Conservation (phyloP, 2,113 vertebrate genomes). For the Dasyprocta punctata region DNA sequence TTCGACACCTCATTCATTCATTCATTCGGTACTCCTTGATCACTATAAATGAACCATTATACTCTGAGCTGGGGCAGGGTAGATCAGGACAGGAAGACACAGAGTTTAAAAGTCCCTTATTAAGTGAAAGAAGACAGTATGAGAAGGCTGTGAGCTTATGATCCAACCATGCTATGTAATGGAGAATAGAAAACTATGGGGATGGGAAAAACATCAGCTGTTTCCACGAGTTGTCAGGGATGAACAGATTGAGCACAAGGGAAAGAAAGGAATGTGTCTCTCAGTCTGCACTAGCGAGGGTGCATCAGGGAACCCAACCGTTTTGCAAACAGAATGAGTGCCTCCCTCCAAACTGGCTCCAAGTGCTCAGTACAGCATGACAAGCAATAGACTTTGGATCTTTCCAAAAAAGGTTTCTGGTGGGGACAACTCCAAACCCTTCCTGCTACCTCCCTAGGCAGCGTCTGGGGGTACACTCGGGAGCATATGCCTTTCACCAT, state of each 20-base stretch:
- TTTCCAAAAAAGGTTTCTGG: background rate
- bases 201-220: background rate
- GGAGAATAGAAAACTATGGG: background rate
- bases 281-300: background rate
- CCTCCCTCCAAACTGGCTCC: background rate
- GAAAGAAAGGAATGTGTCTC: background rate
- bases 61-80: background rate
- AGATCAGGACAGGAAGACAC: background rate
- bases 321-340: background rate
- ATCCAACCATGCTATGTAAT: background rate
- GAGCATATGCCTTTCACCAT: background rate
- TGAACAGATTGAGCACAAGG: background rate
- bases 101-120: background rate
- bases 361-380: rapidly evolving
- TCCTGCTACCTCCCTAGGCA: background rate
- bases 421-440: background rate
- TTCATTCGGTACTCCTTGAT: background rate
- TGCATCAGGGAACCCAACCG: background rate
- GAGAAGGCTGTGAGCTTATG: background rate
- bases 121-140: background rate
- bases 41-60: background rate
- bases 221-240: background rate
- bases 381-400: background rate
- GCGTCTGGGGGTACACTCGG: rapidly evolving
- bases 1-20: background rate